A percentile compares a stretch with the other conserved stretches of the same genome.
Evolutionary conservation across 2,888 invertebrate genomes (phyloP).

Genomic region (Parascotia fuliginaria): DNA sequence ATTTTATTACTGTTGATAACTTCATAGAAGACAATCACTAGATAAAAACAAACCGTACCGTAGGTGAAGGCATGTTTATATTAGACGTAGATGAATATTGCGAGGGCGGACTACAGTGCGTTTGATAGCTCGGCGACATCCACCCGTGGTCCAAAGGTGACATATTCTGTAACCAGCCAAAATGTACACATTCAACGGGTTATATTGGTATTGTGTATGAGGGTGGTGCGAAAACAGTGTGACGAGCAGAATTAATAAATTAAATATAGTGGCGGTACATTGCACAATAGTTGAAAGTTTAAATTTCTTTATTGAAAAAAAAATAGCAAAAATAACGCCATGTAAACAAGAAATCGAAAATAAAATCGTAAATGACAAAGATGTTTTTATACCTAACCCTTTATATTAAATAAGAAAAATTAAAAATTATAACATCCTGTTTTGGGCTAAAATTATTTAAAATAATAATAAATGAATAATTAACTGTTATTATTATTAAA

Average conservation of each 20-base stretch:
- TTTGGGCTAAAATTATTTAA: too few species aligned
- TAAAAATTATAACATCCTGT: too few species aligned
- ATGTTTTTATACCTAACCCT: too few species aligned
- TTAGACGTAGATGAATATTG: constrained; percentile 83
- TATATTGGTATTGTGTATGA: not conserved
- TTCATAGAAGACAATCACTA: too few species aligned
- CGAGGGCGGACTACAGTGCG: constrained; percentile 84
- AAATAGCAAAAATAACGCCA: too few species aligned
- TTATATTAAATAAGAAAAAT: too few species aligned
- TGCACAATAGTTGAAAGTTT: too few species aligned
- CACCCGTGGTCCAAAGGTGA: constrained; percentile 87
- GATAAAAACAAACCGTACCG: constrained; percentile 67
- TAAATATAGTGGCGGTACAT: not conserved
- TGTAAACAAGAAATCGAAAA: too few species aligned
- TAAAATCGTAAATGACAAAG: too few species aligned
- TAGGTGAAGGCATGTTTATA: constrained; percentile 87
- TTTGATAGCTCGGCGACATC: constrained; percentile 85
- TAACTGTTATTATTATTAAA: not conserved
- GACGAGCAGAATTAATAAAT: constrained; percentile 15
- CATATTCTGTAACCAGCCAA: constrained; percentile 74
- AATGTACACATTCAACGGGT: constrained; percentile 16
- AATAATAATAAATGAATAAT: too few species aligned
- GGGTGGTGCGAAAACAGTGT: constrained; percentile 42
- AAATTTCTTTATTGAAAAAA: too few species aligned
- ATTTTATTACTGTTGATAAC: too few species aligned